Conservation (phyloP, 2,113 vertebrate genomes). For the Mungos mungo region DNA sequence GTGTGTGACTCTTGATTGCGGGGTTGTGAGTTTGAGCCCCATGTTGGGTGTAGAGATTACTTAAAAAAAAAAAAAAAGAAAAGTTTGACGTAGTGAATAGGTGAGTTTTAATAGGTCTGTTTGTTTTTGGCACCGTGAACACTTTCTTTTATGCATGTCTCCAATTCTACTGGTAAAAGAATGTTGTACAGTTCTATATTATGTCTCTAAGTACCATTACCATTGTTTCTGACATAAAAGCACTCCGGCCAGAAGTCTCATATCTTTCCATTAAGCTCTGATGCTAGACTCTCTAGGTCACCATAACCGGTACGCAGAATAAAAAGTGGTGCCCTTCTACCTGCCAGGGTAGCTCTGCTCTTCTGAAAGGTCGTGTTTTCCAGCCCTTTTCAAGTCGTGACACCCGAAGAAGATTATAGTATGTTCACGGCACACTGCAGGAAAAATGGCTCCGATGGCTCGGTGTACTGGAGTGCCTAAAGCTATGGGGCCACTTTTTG, state of each 20-base stretch:
- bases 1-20: neutral
- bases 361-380: neutral
- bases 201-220: constrained; percentile 21
- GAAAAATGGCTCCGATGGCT: neutral
- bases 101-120: neutral
- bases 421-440: neutral
- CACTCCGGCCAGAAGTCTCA: neutral
- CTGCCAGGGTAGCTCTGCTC: neutral
- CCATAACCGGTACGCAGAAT: neutral
- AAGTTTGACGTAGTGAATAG: neutral
- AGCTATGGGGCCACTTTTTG: neutral
- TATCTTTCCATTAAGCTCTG: neutral
- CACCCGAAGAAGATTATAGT: neutral
- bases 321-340: neutral
- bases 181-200: neutral
- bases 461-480: neutral
- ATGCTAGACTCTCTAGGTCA: neutral
- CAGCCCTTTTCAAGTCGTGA: neutral
- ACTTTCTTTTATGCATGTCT: constrained; percentile 13
- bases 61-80: neutral
- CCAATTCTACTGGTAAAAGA: neutral
- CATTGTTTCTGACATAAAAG: constrained; percentile 38
- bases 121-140: neutral
- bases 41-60: neutral
- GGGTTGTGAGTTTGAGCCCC: neutral